Evolutionary conservation across 2,113 vertebrate species (phyloP).

Genomic region (Istiophorus platypterus): DNA sequence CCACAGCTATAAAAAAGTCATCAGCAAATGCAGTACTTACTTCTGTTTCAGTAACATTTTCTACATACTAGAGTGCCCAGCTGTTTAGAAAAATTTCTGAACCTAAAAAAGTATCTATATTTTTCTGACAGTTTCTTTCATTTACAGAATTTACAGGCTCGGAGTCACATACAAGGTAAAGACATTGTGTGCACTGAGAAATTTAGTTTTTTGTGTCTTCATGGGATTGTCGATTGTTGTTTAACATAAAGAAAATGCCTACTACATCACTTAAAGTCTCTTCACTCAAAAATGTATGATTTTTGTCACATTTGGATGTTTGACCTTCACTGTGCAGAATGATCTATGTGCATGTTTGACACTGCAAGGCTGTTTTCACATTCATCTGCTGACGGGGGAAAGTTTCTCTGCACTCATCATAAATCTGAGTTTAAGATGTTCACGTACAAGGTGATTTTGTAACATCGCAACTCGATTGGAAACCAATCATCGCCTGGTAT

Average conservation of each 20-base stretch:
- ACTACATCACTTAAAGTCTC: neutral
- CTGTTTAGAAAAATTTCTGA: neutral
- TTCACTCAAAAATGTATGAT: neutral
- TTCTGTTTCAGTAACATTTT: neutral
- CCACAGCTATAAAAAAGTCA: neutral
- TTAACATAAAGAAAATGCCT: neutral
- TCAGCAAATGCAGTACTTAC: neutral
- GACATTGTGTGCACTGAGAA: neutral
- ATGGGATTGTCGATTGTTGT: neutral
- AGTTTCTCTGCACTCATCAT: neutral
- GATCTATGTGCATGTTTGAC: conserved; percentile 1
- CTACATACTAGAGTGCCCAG: neutral
- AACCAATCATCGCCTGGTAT: neutral
- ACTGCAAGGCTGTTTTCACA: neutral
- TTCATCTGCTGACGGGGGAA: neutral
- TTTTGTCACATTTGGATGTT: conserved; percentile 13
- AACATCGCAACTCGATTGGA: neutral
- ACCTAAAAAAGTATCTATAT: neutral
- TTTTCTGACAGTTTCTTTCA: neutral
- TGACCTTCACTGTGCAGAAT: conserved; percentile 4
- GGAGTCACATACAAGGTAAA: neutral
- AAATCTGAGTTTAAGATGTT: neutral
- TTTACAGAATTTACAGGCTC: neutral
- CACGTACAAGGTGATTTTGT: neutral
- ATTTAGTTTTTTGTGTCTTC: neutral